Evolutionary conservation across 2,113 vertebrate species (phyloP), one percentile per base, ranked within the genome.

Genomic region (Lontra canadensis): DNA sequence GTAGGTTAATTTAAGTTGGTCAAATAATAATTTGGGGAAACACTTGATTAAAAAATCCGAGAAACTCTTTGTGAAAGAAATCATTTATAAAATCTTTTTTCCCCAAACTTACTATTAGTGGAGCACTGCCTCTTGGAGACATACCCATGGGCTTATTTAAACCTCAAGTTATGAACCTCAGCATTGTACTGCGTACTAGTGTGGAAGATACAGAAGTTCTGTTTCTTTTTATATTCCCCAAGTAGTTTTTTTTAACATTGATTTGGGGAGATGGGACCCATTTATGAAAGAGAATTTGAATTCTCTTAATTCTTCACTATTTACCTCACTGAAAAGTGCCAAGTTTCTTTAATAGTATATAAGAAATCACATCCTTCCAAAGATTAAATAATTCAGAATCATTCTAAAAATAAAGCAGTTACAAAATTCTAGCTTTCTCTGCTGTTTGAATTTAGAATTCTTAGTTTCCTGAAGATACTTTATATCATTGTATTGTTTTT

Each of bases 401-500:
- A 76, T n/a, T 88, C 14, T 87, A 15, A 87, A 87, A 84, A 63
- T 80, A 82, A 20, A 39, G 2, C 0, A 59, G 0, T 84, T 80
- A 11, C 23, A 57, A 52, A 39, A 20, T 78, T 71, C 34, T 6
- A 61, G 34, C 26, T 49, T 83, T 94, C 74, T 81, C 42, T 88
- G 21, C 65, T 82, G 7, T 8, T 94, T 95, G 36, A 96, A 34
- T 76, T 85, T 92, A 88, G 71, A 93, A 67, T 88, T 92, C 11
- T 73, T 86, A 31, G 47, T 88, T 98, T 81, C 26, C 14, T 97
- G 69, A 85, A 92, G 25, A 18, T 88, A 63, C 12, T 92, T 97
- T 96, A 73, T 97, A 97, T 96, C 69, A 97, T 9, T 89, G 3
- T 86, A 20, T 49, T 47, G 73, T 65, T 98, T 97, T 49, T 44